phyloP scores from a whole-genome alignment of 2,888 invertebrate species.

The Trilocha varians region DNA sequence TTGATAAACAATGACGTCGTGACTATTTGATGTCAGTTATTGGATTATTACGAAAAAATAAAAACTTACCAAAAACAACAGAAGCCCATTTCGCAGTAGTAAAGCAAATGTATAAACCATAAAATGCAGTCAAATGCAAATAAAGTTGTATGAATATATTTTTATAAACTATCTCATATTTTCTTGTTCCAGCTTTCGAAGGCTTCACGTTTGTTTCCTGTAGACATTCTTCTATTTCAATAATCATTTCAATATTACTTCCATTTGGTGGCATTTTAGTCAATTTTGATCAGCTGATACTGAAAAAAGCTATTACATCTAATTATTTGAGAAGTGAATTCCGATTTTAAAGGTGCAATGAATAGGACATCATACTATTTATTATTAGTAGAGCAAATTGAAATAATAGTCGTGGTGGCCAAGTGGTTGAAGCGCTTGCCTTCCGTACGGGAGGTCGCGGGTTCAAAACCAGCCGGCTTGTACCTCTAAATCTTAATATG shows the following conservation, averaged over 20 bases:
- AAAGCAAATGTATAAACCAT: slow-evolving; percentile 21
- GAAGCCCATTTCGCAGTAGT: slow-evolving; percentile 18
- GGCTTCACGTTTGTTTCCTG: slow-evolving; percentile 5
- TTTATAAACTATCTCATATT: slow-evolving; percentile 17
- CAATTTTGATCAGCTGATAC: not conserved
- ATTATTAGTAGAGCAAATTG: too few relatives aligned
- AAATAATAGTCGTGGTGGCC: too few relatives aligned
- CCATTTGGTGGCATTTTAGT: slow-evolving; percentile 1
- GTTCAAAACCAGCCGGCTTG: too few relatives aligned
- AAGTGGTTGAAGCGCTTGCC: too few relatives aligned
- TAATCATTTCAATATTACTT: not conserved
- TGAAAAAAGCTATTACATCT: not conserved
- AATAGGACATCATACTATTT: too few relatives aligned
- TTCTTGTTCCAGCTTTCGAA: slow-evolving; percentile 15
- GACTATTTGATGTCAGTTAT: too few relatives aligned
- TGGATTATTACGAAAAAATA: not conserved
- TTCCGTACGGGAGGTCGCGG: too few relatives aligned
- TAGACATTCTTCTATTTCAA: not conserved
- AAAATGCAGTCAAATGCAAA: slow-evolving; percentile 19
- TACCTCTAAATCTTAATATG: too few relatives aligned
- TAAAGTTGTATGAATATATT: slow-evolving; percentile 18
- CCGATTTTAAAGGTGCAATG: not conserved
- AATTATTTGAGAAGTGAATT: slow-evolving; percentile 3
- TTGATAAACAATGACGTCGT: too few relatives aligned
- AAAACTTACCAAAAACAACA: slow-evolving; percentile 15